Conservation (phyloP, 2,113 vertebrate genomes). For the Pluvianellus socialis region DNA sequence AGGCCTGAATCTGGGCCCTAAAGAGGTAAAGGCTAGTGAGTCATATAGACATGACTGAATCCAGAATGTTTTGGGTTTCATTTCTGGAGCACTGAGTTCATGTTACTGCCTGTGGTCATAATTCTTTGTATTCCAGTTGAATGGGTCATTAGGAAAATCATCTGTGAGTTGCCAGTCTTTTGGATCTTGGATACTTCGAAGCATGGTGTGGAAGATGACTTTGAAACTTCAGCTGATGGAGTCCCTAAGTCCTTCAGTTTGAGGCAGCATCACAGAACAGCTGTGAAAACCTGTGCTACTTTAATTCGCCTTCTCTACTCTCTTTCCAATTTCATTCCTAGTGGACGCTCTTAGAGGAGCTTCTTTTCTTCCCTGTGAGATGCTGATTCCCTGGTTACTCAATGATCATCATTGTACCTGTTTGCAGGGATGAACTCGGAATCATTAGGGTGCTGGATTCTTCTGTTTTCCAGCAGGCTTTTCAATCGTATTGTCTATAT, state of each 20-base stretch:
- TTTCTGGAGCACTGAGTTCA: neutral
- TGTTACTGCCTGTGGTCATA: neutral
- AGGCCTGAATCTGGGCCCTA: neutral
- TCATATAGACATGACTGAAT: conserved; percentile 13
- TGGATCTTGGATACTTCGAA: neutral
- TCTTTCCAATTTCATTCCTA: neutral
- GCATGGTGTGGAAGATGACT: neutral
- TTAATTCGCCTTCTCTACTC: neutral
- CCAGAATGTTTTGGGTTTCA: neutral
- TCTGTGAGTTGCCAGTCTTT: neutral
- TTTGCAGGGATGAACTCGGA: neutral
- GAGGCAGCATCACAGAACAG: neutral
- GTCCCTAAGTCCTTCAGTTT: neutral
- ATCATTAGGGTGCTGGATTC: neutral
- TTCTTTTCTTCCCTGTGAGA: neutral
- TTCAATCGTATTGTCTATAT: neutral
- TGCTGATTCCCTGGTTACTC: neutral
- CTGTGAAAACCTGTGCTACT: neutral
- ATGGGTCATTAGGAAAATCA: neutral
- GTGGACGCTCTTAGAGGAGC: neutral
- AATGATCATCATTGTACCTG: neutral
- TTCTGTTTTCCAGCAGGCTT: neutral
- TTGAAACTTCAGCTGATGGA: neutral
- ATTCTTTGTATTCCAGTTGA: conserved; percentile 19
- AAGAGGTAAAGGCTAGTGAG: neutral